phyloP scores from a whole-genome alignment of 2,113 vertebrate genomes.

The Anseranas semipalmata region DNA sequence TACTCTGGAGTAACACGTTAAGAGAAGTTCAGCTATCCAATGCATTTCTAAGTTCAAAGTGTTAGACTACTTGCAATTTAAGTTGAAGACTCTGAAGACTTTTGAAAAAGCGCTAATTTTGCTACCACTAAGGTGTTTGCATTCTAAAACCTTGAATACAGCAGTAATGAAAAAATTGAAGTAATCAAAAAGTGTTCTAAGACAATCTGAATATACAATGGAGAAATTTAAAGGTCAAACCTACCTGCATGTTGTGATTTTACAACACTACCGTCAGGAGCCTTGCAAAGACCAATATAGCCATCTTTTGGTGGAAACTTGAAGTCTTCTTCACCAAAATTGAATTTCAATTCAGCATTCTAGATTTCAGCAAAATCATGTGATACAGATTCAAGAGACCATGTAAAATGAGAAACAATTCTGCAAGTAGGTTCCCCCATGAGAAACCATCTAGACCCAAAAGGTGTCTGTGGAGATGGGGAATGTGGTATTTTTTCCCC shows the following conservation, averaged over 20 bases:
- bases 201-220: neutral
- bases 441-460: accelerated
- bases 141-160: neutral
- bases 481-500: neutral
- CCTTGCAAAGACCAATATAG: constrained; percentile 86
- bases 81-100: neutral
- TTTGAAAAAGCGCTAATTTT: neutral
- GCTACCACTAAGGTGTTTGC: neutral
- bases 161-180: neutral
- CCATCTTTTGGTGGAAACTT: constrained; percentile 90
- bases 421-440: neutral
- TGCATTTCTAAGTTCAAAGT: neutral
- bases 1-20: neutral
- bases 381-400: neutral
- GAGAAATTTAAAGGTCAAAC: neutral
- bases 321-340: constrained; percentile 94
- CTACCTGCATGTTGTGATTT: constrained; percentile 92
- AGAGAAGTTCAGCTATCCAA: neutral
- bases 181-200: neutral
- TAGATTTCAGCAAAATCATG: constrained; percentile 55
- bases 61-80: neutral
- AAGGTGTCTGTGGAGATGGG: neutral
- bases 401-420: neutral
- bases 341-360: constrained; percentile 98
- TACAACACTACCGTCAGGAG: constrained; percentile 81